Percentiles rank a stretch among this genome's conserved stretches.
Evolutionary conservation across 2,113 vertebrate genomes (phyloP).

Genomic region (Chaenogobius annularis): DNA sequence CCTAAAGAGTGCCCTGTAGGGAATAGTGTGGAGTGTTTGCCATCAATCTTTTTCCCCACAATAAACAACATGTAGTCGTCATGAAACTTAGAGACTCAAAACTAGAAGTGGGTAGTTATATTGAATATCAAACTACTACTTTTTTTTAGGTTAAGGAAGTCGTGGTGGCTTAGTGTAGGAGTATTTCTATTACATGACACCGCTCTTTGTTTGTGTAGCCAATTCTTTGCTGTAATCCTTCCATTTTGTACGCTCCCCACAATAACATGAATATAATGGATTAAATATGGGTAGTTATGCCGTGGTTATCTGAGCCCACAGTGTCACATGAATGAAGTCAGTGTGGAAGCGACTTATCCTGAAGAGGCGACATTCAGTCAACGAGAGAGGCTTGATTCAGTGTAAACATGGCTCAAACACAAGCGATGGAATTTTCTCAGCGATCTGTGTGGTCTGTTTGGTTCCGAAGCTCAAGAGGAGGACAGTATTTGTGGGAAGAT

Average conservation of each 20-base stretch:
- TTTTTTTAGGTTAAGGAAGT: background rate
- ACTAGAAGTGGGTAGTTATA: too few species aligned
- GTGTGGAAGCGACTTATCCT: background rate
- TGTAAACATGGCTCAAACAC: conserved; percentile 12
- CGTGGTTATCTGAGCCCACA: background rate
- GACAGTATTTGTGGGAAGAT: background rate
- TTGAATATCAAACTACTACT: background rate
- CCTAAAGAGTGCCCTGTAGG: too few species aligned
- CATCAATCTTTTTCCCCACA: too few species aligned
- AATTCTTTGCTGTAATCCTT: background rate
- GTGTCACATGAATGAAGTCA: background rate
- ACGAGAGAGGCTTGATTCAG: background rate
- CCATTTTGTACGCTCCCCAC: background rate
- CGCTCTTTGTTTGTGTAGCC: background rate
- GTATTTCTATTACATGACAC: background rate
- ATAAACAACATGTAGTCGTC: too few species aligned
- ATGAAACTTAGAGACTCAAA: too few species aligned
- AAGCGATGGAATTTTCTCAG: background rate
- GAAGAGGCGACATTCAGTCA: background rate
- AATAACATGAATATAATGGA: background rate
- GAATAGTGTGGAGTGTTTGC: too few species aligned
- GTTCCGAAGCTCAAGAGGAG: background rate
- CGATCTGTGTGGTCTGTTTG: background rate
- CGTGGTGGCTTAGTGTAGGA: background rate
- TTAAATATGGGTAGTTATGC: background rate